A percentile compares a stretch with the other conserved stretches of the same genome.
Conservation (phyloP, 2,888 invertebrate genomes). For the Cosmia trapezina region DNA sequence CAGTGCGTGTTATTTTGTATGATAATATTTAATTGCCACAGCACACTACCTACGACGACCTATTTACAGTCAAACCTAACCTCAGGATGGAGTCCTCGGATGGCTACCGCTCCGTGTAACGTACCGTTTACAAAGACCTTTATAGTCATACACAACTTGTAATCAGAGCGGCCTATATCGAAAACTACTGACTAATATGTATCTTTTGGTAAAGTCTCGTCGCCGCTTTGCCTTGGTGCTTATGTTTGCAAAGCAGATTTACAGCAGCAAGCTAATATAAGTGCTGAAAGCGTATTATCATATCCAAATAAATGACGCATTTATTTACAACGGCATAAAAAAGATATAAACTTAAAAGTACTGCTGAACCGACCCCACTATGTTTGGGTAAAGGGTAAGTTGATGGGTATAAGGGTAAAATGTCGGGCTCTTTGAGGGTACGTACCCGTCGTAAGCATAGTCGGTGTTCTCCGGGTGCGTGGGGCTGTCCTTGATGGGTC, state of each 20-base stretch:
- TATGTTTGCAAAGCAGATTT: constrained; percentile 13
- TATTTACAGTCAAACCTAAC: background rate
- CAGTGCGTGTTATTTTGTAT: too few relatives aligned
- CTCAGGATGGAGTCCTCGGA: too few relatives aligned
- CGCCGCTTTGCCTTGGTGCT: background rate
- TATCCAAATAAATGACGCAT: background rate
- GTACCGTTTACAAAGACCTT: background rate
- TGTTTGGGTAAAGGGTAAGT: background rate
- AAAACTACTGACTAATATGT: background rate
- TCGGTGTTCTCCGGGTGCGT: constrained; percentile 83
- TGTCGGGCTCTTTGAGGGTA: background rate
- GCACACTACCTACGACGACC: background rate
- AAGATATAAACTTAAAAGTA: background rate
- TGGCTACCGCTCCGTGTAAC: background rate
- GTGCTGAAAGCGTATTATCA: constrained; percentile 27
- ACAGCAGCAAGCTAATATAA: constrained; percentile 35
- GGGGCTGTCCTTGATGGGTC: constrained; percentile 79
- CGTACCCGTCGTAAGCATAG: constrained; percentile 83
- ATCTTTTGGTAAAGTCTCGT: background rate
- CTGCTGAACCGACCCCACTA: background rate
- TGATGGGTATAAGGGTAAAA: background rate
- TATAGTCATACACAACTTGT: background rate
- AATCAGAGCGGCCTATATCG: background rate
- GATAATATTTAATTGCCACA: background rate
- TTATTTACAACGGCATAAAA: constrained; percentile 25